Percentiles rank a stretch among this genome's conserved stretches.
phyloP scores from a whole-genome alignment of 64 coral and sea anemone genomes.

The Porites australiensis region DNA sequence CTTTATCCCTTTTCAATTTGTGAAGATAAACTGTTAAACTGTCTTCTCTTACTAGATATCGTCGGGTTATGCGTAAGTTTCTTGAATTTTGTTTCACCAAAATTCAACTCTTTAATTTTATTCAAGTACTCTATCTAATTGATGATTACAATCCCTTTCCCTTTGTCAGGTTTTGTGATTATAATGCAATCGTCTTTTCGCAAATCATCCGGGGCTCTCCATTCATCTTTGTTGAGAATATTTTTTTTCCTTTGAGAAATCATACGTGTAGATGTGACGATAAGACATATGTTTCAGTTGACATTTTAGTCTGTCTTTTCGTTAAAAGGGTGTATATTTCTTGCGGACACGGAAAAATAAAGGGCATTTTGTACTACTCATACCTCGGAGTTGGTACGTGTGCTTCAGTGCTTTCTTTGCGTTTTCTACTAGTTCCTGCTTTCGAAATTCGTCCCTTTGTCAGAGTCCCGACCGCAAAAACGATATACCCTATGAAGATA shows the following conservation, averaged over 20 bases:
- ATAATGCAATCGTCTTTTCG: neutral
- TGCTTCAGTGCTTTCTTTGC: too few species aligned
- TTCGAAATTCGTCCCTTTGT: too few species aligned
- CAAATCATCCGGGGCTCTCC: neutral
- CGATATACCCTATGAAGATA: too few species aligned
- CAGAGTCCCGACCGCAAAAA: too few species aligned
- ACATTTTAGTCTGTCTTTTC: too few species aligned
- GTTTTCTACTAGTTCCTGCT: too few species aligned
- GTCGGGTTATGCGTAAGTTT: neutral
- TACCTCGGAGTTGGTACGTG: too few species aligned
- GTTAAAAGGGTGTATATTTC: too few species aligned
- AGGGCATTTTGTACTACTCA: too few species aligned
- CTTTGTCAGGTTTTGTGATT: neutral
- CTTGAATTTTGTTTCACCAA: slow-evolving; percentile 1
- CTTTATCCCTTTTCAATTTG: neutral
- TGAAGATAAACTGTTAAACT: neutral
- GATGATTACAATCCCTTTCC: neutral
- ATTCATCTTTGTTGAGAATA: neutral
- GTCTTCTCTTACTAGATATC: slow-evolving; percentile 5
- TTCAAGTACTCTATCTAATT: neutral
- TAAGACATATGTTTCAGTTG: neutral
- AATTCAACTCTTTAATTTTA: neutral
- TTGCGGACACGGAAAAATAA: too few species aligned
- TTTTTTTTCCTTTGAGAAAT: neutral
- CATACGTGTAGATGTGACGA: neutral